Evolutionary conservation across 2,797 vertebrate species (phyloP).

Genomic region (Poecilia picta): DNA sequence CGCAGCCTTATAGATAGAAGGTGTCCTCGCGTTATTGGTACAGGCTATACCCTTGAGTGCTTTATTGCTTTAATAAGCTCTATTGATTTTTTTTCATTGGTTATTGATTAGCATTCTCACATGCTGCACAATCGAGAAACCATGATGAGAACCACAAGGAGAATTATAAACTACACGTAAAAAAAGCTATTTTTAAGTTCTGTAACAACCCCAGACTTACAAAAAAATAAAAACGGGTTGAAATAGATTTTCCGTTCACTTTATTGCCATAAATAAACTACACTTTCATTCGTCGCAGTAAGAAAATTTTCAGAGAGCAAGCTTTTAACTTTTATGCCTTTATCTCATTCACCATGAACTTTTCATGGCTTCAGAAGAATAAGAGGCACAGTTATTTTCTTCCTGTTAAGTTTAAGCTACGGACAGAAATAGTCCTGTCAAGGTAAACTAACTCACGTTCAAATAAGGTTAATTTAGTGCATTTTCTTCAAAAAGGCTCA

Average conservation of each 20-base stretch:
- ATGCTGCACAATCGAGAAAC: slow-evolving; percentile 34
- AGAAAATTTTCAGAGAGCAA: slow-evolving; percentile 19
- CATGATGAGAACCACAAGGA: slow-evolving; percentile 26
- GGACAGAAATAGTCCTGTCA: neutral
- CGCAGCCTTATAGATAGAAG: neutral
- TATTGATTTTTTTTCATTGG: slow-evolving; percentile 64
- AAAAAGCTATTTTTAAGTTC: neutral
- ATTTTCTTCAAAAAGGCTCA: neutral
- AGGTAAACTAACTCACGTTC: neutral
- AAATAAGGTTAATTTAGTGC: neutral
- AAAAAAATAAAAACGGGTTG: neutral
- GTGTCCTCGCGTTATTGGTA: neutral
- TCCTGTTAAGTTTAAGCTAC: neutral
- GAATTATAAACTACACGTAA: slow-evolving; percentile 18
- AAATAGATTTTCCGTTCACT: neutral
- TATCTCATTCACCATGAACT: neutral
- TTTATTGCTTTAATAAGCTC: slow-evolving; percentile 59
- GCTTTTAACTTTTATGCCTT: neutral
- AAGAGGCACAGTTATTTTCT: neutral
- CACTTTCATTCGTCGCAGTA: slow-evolving; percentile 8
- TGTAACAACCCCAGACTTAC: neutral
- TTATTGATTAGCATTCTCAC: slow-evolving; percentile 56
- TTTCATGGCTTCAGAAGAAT: neutral
- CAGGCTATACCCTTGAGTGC: slow-evolving; percentile 8
- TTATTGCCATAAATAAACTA: neutral